phyloP scores from a whole-genome alignment of 2,113 vertebrate species.

The Nerophis lumbriciformis region DNA sequence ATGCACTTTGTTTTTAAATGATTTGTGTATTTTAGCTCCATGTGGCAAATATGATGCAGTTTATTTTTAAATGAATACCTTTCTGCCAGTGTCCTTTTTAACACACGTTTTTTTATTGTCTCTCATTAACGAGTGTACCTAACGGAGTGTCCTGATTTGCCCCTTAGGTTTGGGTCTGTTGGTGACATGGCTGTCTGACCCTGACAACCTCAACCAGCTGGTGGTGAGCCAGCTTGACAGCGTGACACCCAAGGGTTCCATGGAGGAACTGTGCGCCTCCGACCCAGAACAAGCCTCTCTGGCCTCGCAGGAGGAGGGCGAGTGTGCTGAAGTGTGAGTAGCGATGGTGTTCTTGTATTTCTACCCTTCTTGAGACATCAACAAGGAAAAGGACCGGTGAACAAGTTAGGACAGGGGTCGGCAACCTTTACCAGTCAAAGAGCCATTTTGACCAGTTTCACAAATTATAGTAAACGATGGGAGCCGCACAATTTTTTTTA shows the following conservation, averaged over 20 bases:
- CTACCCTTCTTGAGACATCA: no score
- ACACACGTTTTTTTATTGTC: not conserved
- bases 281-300: constrained; percentile 43
- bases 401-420: no score
- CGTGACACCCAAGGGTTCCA: constrained; percentile 30
- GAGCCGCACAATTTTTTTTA: no score
- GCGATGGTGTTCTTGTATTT: constrained; percentile 4
- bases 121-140: not conserved
- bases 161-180: constrained; percentile 55
- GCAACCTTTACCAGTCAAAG: no score
- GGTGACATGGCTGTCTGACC: constrained; percentile 70
- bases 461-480: no score
- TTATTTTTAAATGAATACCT: not conserved
- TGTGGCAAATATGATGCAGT: not conserved
- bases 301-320: constrained; percentile 32
- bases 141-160: constrained; percentile 6
- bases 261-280: constrained; percentile 40
- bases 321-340: constrained; percentile 52
- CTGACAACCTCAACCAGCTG: constrained; percentile 74
- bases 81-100: not conserved
- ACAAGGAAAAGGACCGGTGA: no score
- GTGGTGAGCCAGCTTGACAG: constrained; percentile 65
- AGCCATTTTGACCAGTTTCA: no score
- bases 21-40: no score
- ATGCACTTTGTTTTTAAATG: not conserved